A percentile compares a stretch with the other conserved stretches of the same genome.
phyloP scores from a whole-genome alignment of 2,888 invertebrate genomes.

The Therioaphis trifolii region DNA sequence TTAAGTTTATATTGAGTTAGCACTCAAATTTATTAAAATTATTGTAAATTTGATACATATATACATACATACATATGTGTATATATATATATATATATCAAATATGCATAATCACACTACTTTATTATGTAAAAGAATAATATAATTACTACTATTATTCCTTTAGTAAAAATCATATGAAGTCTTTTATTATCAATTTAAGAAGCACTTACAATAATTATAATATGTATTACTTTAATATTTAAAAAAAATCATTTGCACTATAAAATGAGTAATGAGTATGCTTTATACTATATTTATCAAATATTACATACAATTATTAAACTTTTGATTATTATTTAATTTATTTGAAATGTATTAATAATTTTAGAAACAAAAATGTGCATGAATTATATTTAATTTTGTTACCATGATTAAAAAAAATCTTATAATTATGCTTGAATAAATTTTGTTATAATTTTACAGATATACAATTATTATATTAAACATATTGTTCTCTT shows the following conservation, averaged over 20 bases:
- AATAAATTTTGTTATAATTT: slow-evolving; percentile 55
- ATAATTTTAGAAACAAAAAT: slow-evolving; percentile 53
- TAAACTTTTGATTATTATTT: slow-evolving; percentile 31
- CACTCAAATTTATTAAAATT: slow-evolving; percentile 51
- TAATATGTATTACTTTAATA: slow-evolving; percentile 53
- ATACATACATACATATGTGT: neutral
- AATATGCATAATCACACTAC: slow-evolving; percentile 10
- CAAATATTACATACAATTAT: slow-evolving; percentile 42
- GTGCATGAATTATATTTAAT: slow-evolving; percentile 49
- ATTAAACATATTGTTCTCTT: neutral
- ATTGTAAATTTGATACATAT: slow-evolving; percentile 36
- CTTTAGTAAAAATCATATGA: slow-evolving; percentile 42
- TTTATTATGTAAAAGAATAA: slow-evolving; percentile 31
- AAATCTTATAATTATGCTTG: slow-evolving; percentile 50
- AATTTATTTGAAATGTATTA: slow-evolving; percentile 31
- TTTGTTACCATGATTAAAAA: slow-evolving; percentile 60
- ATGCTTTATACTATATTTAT: slow-evolving; percentile 52
- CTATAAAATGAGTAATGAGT: slow-evolving; percentile 48
- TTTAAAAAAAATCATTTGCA: slow-evolving; percentile 40
- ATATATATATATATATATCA: slow-evolving; percentile 12
- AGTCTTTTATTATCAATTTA: slow-evolving; percentile 41
- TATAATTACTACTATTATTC: slow-evolving; percentile 50
- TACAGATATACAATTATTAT: neutral
- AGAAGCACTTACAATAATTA: slow-evolving; percentile 47
- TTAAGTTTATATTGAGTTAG: slow-evolving; percentile 47